phyloP scores from a whole-genome alignment of 2,113 vertebrate genomes.

The Triplophysa siluroides region DNA sequence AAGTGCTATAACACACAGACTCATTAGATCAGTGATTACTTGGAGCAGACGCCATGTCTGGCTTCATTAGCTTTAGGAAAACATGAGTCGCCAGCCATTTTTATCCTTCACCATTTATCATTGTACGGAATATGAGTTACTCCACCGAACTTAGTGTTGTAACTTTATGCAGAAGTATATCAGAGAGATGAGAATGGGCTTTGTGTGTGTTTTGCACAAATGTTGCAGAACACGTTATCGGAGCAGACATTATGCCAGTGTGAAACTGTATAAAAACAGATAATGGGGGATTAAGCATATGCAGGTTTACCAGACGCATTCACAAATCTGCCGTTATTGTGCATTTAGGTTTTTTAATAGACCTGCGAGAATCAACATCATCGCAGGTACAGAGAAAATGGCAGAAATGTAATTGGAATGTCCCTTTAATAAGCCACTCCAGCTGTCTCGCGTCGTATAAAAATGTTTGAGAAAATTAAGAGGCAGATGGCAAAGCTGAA shows the following conservation, averaged over 20 bases:
- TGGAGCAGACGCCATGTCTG: too few relatives aligned
- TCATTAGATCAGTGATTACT: too few relatives aligned
- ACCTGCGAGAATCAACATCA: slow-evolving; percentile 23
- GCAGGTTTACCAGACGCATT: background rate
- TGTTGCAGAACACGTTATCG: background rate
- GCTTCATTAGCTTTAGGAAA: too few relatives aligned
- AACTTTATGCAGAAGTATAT: background rate
- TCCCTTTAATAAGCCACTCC: slow-evolving; percentile 31
- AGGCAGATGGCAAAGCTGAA: slow-evolving; percentile 30
- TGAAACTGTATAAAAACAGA: slow-evolving; percentile 8
- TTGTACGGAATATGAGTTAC: background rate
- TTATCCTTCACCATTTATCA: too few relatives aligned
- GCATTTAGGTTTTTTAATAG: slow-evolving; percentile 13
- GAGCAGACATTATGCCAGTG: background rate
- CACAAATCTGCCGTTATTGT: slow-evolving; percentile 20
- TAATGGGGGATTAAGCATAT: slow-evolving; percentile 4
- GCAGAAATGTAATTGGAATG: slow-evolving; percentile 21
- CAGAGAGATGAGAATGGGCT: background rate
- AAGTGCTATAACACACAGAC: too few relatives aligned
- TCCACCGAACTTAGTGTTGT: background rate
- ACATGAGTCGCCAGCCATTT: too few relatives aligned
- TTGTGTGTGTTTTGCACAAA: background rate
- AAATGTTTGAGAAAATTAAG: slow-evolving; percentile 20
- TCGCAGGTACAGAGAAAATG: background rate
- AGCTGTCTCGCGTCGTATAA: slow-evolving; percentile 20